Evolutionary conservation across 2,113 vertebrate species (phyloP).

Genomic region (Pontoporia blainvillei): DNA sequence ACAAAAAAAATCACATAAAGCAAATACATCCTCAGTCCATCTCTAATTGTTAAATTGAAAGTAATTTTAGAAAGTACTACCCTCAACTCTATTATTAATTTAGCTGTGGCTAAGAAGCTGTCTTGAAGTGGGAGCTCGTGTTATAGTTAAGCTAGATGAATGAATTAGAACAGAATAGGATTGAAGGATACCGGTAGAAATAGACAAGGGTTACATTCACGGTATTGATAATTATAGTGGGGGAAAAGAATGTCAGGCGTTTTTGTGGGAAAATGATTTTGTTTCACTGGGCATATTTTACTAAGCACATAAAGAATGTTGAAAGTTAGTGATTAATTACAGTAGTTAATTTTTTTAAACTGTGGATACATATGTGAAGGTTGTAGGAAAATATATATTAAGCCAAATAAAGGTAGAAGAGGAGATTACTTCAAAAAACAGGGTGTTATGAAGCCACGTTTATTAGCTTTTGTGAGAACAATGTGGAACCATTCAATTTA

Average conservation of each 20-base stretch:
- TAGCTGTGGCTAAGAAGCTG: conserved; percentile 78
- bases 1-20: conserved; percentile 70
- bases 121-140: conserved; percentile 64
- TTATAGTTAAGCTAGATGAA: conserved; percentile 83
- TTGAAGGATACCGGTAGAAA: conserved; percentile 69
- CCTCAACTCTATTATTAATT: conserved; percentile 82
- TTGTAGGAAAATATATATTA: background rate
- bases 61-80: conserved; percentile 80
- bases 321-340: conserved; percentile 29
- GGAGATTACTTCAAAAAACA: conserved; percentile 28
- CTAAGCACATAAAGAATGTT: conserved; percentile 58
- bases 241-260: conserved; percentile 48
- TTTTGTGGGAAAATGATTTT: conserved; percentile 55
- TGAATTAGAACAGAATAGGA: conserved; percentile 81
- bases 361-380: background rate
- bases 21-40: conserved; percentile 72
- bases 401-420: conserved; percentile 23
- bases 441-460: conserved; percentile 1
- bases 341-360: background rate
- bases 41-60: conserved; percentile 82
- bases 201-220: conserved; percentile 67
- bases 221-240: conserved; percentile 60
- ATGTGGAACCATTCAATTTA: conserved; percentile 41
- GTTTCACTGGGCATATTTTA: conserved; percentile 34
- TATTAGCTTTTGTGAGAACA: conserved; percentile 59